Percentiles rank a stretch among this genome's conserved stretches.
These are phyloP conservation scores for Rhabdophis nuchalis DNA, from an alignment of 2,797 vertebrate genomes.

Conservation along the genomic window DNA sequence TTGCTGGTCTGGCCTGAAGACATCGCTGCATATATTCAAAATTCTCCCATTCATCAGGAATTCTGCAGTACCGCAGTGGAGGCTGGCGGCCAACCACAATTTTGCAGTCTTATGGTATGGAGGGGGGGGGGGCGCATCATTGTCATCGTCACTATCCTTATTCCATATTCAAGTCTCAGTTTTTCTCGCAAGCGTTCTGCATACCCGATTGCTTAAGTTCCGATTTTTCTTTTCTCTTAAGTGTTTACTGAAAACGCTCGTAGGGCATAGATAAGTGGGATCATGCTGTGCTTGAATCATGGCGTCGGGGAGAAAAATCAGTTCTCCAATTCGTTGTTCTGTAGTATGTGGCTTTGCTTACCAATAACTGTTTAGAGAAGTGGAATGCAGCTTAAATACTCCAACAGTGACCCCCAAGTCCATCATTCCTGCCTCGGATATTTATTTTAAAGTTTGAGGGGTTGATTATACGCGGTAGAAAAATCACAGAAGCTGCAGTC, in stretches of 20 bases:
- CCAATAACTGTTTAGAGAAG: neutral
- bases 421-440: neutral
- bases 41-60: neutral
- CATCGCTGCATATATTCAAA: too few species aligned
- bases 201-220: neutral
- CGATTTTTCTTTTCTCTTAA: neutral
- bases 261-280: neutral
- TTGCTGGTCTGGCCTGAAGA: neutral
- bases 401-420: neutral
- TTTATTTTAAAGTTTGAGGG: neutral
- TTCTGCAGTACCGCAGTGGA: neutral
- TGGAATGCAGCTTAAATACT: neutral
- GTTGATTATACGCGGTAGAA: neutral
- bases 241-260: neutral
- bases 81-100: neutral
- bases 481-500: neutral
- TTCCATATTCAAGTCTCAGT: neutral
- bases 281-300: neutral
- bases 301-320: neutral
- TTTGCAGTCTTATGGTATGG: neutral
- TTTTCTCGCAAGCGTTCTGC: neutral
- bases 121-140: neutral
- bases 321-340: neutral
- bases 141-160: neutral
- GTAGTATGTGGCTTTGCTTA: neutral